Conservation (phyloP, 2,888 invertebrate species). For the Oscheius myriophilus region DNA sequence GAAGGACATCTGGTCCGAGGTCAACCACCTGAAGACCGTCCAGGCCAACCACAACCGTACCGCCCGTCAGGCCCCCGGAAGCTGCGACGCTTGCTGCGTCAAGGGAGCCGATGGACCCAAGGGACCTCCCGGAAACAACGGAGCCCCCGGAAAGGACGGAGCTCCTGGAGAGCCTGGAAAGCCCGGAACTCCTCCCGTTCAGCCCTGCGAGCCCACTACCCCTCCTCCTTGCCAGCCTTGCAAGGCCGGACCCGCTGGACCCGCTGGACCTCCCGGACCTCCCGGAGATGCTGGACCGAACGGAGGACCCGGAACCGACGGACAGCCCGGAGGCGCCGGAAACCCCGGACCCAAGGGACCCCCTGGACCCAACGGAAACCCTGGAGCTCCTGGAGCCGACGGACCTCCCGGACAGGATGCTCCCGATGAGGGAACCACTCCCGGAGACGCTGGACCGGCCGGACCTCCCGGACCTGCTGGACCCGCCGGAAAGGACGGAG, state of each 20-base stretch:
- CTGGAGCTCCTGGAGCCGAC: conserved; percentile 9
- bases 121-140: conserved; percentile 6
- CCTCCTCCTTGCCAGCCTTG: background rate
- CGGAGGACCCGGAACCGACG: conserved; percentile 12
- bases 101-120: conserved; percentile 6
- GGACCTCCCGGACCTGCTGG: background rate
- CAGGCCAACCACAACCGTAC: background rate
- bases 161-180: too few species aligned
- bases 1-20: background rate
- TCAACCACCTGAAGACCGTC: conserved; percentile 5
- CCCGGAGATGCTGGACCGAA: conserved; percentile 13
- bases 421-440: background rate
- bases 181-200: too few species aligned
- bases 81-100: background rate
- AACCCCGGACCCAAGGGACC: conserved; percentile 5
- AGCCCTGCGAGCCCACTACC: too few species aligned
- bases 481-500: background rate
- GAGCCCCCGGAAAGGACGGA: background rate
- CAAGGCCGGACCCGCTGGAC: background rate
- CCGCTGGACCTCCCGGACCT: conserved; percentile 8
- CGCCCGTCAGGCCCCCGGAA: too few species aligned
- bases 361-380: conserved; percentile 15
- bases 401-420: conserved; percentile 2
- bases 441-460: conserved; percentile 2
- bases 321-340: conserved; percentile 7